phyloP scores from a whole-genome alignment of 2,888 invertebrate species.

The Drosophila anceps region DNA sequence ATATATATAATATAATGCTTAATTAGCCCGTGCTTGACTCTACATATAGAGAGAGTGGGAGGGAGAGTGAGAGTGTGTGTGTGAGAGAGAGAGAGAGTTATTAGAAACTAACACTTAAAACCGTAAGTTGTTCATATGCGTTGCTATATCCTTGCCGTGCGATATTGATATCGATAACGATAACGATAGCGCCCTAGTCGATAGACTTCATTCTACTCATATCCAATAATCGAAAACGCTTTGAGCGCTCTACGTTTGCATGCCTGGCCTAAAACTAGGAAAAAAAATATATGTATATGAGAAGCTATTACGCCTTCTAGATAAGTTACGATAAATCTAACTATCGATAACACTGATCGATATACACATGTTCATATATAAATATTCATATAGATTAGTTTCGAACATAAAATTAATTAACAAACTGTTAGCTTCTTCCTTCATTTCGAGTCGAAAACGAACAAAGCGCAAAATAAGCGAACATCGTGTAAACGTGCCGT shows the following conservation, averaged over 20 bases:
- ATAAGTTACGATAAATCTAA: slow-evolving; percentile 42
- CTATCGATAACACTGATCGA: slow-evolving; percentile 37
- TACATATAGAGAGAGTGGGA: slow-evolving; percentile 4
- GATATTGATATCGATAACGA: slow-evolving; percentile 21
- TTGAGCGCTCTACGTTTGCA: slow-evolving; percentile 73
- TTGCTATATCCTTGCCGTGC: slow-evolving; percentile 71
- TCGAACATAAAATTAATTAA: slow-evolving; percentile 77
- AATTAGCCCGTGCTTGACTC: slow-evolving; percentile 29
- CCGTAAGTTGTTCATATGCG: slow-evolving; percentile 70
- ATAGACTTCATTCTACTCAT: slow-evolving; percentile 12
- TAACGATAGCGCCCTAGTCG: slow-evolving; percentile 15
- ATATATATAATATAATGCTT: slow-evolving; percentile 62
- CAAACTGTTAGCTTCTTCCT: slow-evolving; percentile 53
- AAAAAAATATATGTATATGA: slow-evolving; percentile 56
- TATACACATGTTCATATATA: slow-evolving; percentile 23
- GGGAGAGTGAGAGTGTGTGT: not conserved
- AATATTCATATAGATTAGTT: slow-evolving; percentile 42
- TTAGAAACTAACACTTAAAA: slow-evolving; percentile 78
- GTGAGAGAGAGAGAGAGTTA: not conserved
- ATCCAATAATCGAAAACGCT: slow-evolving; percentile 71
- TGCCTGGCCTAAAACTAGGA: slow-evolving; percentile 59
- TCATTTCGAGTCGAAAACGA: slow-evolving; percentile 41
- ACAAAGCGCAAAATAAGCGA: slow-evolving; percentile 29
- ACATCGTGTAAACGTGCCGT: slow-evolving; percentile 40
- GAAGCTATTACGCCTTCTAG: slow-evolving; percentile 33